phyloP scores from a whole-genome alignment of 2,797 vertebrate species.

The Ctenopoma kingsleyae region DNA sequence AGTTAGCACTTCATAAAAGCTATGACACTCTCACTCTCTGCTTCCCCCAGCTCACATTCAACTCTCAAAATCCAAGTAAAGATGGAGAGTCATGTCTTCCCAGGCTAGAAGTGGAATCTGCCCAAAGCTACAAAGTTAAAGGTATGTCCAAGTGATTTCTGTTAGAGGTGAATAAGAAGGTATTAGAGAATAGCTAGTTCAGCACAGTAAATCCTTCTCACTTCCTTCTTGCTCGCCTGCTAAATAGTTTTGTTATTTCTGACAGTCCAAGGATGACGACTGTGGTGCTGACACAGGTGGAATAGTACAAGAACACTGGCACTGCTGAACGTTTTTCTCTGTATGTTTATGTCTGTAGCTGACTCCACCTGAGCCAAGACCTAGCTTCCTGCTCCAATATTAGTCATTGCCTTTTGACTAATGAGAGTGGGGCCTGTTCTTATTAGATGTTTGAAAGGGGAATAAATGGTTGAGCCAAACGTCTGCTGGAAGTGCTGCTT shows the following conservation, averaged over 20 bases:
- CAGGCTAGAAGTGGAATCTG: slow-evolving; percentile 51
- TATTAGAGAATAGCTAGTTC: slow-evolving; percentile 38
- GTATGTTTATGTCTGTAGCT: slow-evolving; percentile 45
- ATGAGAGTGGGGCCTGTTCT: slow-evolving; percentile 19
- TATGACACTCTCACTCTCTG: slow-evolving; percentile 37
- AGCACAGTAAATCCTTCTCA: slow-evolving; percentile 61
- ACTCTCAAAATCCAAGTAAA: slow-evolving; percentile 36
- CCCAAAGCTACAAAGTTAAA: slow-evolving; percentile 59
- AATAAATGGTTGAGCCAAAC: slow-evolving; percentile 19
- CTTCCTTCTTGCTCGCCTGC: slow-evolving; percentile 53
- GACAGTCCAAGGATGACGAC: slow-evolving; percentile 22
- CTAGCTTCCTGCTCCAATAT: slow-evolving; percentile 17
- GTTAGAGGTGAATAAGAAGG: slow-evolving; percentile 63
- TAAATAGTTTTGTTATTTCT: slow-evolving; percentile 47
- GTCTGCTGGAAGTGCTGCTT: slow-evolving; percentile 42
- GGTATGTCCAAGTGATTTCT: slow-evolving; percentile 77
- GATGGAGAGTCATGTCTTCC: slow-evolving; percentile 48
- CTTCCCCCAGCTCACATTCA: slow-evolving; percentile 39
- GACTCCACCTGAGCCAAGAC: slow-evolving; percentile 18
- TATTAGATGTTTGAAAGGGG: slow-evolving; percentile 25
- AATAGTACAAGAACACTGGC: slow-evolving; percentile 32
- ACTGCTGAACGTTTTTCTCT: slow-evolving; percentile 18
- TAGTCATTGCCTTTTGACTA: slow-evolving; percentile 26
- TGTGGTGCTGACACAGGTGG: slow-evolving; percentile 38
- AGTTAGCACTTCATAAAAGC: slow-evolving; percentile 80